Conservation (phyloP, 2,113 vertebrate genomes). For the Psittacus erithacus region DNA sequence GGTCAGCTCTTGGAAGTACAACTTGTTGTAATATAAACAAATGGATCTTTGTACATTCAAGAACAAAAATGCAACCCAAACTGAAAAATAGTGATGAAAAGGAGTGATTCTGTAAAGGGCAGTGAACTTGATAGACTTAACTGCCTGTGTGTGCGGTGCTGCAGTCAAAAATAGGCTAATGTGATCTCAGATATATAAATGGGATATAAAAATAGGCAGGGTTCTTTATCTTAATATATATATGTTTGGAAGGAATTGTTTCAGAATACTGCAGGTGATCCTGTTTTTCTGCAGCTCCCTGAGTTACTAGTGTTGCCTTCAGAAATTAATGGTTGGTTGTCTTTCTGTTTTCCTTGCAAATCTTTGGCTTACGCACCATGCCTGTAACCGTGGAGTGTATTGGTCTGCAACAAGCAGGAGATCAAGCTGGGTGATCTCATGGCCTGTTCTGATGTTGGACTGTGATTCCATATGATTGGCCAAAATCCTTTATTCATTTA, state of each 20-base stretch:
- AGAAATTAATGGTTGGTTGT: neutral
- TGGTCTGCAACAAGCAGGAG: neutral
- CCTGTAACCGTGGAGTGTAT: neutral
- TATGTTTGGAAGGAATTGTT: neutral
- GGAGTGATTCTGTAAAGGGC: neutral
- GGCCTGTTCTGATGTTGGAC: fast-evolving
- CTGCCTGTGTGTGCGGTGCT: neutral
- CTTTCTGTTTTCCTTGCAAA: neutral
- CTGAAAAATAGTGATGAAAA: neutral
- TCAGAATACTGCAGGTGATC: neutral
- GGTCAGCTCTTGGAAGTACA: neutral
- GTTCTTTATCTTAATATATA: neutral
- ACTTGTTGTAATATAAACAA: neutral
- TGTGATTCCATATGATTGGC: neutral
- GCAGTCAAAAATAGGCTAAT: neutral
- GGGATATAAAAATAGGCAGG: neutral
- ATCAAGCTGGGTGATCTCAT: neutral
- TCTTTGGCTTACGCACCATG: neutral
- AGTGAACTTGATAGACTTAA: neutral
- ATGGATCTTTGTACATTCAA: neutral
- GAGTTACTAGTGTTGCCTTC: neutral
- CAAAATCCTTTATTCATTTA: neutral
- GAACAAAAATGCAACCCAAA: neutral
- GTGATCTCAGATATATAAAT: neutral
- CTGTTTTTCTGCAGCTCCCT: neutral